A percentile compares a stretch with the other conserved stretches of the same genome.
Evolutionary conservation across 2,888 invertebrate species (phyloP).

Genomic region (Hylaea fasciaria): DNA sequence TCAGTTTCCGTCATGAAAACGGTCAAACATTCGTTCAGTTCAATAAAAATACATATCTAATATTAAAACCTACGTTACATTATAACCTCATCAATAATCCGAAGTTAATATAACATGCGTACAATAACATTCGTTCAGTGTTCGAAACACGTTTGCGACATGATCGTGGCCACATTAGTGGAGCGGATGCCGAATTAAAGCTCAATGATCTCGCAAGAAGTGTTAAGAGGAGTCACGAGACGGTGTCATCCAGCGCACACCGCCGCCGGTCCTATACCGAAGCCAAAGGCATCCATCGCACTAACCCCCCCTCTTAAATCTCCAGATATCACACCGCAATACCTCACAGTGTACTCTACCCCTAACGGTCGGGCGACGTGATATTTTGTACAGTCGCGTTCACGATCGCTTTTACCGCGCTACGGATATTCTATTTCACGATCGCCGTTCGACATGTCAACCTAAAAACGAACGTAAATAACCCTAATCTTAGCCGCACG

Average conservation of each 20-base stretch:
- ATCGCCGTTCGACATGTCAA: not conserved
- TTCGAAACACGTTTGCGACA: constrained; percentile 39
- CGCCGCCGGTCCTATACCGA: constrained; percentile 68
- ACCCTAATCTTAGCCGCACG: too few relatives aligned
- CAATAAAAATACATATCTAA: not conserved
- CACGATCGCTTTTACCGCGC: not conserved
- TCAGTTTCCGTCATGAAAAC: too few relatives aligned
- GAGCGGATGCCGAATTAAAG: constrained; percentile 6
- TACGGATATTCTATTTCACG: not conserved
- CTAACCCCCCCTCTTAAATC: constrained; percentile 47
- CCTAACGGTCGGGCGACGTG: constrained; percentile 26
- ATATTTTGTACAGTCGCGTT: constrained; percentile 23
- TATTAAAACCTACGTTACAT: not conserved
- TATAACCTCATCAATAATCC: not conserved
- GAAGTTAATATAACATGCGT: not conserved
- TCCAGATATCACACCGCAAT: constrained; percentile 29
- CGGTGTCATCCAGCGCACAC: constrained; percentile 59
- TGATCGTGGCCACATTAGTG: not conserved
- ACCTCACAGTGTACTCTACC: constrained; percentile 24
- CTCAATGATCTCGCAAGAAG: constrained; percentile 52
- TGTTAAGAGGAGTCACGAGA: constrained; percentile 45
- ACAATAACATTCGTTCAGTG: not conserved
- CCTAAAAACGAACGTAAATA: too few relatives aligned
- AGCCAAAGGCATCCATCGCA: constrained; percentile 82
- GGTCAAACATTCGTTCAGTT: too few relatives aligned